Evolutionary conservation across 2,113 vertebrate species (phyloP), one percentile per base, ranked within the genome.

Genomic region (Micromys minutus): DNA sequence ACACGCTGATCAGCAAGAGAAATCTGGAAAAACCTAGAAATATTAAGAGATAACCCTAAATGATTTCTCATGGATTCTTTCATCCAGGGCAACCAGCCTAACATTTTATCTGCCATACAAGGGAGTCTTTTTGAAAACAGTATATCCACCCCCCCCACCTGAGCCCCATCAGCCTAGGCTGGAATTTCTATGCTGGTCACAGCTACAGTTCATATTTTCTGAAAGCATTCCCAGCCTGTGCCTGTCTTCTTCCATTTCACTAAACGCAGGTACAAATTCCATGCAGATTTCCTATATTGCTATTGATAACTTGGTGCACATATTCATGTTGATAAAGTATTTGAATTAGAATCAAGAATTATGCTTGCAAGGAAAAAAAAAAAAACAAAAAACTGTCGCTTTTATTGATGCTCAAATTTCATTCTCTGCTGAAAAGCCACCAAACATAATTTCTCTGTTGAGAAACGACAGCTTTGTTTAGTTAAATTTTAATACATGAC

Each of bases 321-420:
- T 50, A 9, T 39, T 89, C 63, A 92, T 76, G 19, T 42, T 86
- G 52, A 89, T 80, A 81, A 91, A 94, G n/a, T 71, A 47, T 96
- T 45, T 85, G 19, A 94, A 92, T 47, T 67, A 76, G 1, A 91
- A 9, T 85, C 61, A 89, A 94, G 59, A 65, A 90, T 84, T 90
- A 94, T 61, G 88, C 55, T 90, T 96, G 29, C n/a, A n/a, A n/a
- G n/a, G n/a, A n/a, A 36, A 90, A 71, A 42, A 91, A 94, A 88
- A 80, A 93, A 94, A 39, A 34, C 74, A 83, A 2, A 10, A 61
- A 63, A 3, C 12, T 83, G 59, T 12, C 71, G 45, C 21, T 84
- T 87, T 75, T 92, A 92, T 36, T 74, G 7, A 79, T 61, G 65
- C 84, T 65, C 4, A 55, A 71, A 74, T 79, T 93, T 94, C 89